Base-by-base conservation (phyloP, 2,113 vertebrate species). In the Aphyosemion australe region DNA sequence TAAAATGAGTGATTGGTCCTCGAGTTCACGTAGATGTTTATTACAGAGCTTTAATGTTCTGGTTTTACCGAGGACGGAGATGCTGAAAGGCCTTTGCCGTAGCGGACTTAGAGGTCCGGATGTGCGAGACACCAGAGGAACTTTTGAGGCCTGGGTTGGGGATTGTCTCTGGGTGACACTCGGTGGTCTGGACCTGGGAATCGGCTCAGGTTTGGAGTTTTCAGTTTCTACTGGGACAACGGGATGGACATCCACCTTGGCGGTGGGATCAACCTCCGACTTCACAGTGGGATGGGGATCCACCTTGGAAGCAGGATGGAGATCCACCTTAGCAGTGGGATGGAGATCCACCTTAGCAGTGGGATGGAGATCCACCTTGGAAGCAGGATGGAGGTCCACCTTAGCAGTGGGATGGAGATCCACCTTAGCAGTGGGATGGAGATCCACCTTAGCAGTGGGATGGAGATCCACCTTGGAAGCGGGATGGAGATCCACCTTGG, bases 101-200 rank as follows among this genome's bases (percentile, higher is more conserved):
- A 18, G 2, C 0, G 94, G 94, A 49, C 94, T 95, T 76, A 93
- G 92, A 0, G 94, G 93, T 58, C 94, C 90, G 0, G 90, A 87
- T n/a, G 69, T 90, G 32, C 91, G 90, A 39, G 86, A 87, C 6
- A 65, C 78, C 19, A 87, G 85, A 55, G 77, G 79, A 58, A 90
- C 91, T 70, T 94, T 96, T 37, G 83, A 32, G 9, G 81, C 76
- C 73, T 94, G 94, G 12, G 91, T 81, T 1, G 88, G 90, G 3
- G 86, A 88, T 0, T 92, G 89, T 77, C 92, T 95, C 0, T 92
- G 89, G 71, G 85, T 92, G 32, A 87, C 74, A 48, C 89, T 86
- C 12, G 92, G 87, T 59, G 87, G 91, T 67, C 92, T 92, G n/a
- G 90, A 74, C 70, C 93, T 93, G 46, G 88, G 72, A 8, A 83